Evolutionary conservation across 2,113 vertebrate genomes (phyloP), one percentile per base, ranked within the genome.

Genomic region (Sander vitreus): DNA sequence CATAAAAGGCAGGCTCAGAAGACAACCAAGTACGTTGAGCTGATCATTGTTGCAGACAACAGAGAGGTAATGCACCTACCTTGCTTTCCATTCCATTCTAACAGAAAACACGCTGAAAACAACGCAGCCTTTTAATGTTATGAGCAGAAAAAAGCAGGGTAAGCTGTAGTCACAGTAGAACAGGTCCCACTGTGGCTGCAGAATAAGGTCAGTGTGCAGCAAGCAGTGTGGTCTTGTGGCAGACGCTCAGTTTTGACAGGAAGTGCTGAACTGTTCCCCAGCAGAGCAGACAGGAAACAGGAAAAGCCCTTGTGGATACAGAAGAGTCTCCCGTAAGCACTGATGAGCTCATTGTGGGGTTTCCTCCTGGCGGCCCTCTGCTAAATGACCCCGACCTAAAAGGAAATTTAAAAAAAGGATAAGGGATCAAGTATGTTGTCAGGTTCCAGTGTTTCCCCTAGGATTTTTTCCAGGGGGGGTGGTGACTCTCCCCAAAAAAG

Each of bases 31-130:
- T 99, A 99, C 0, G 98, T 99, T 25, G 98, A 99, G 93, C 96
- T 99, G 76, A 97, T 99, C 88, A 98, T 99, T 4, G 98, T 99
- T 8, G 98, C 98, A 11, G 98, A 99, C 90, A 99, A 99, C 94
- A 95, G 98, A 71, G 98, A 99, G 98, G 98, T 99, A 96, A 95
- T 89, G 78, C 81, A 55, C 54, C 30, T 50, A 15, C 54, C 55
- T 36, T 12, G 6, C 48, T 71, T 39, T 39, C 39, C 39, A 43
- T 43, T 59, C 54, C 68, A 13, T 83, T 80, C 18, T 10, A 65
- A 50, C 66, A 63, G 30, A 51, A 36, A n/a, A 71, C 76, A 65
- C 45, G 50, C 30, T 64, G 47, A 76, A 63, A 76, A 30, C 21
- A 50, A 63, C 39, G 25, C 48, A 53, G 23, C 10, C 27, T 21